phyloP scores from a whole-genome alignment of 2,888 invertebrate species.

The Troilus luridus region DNA sequence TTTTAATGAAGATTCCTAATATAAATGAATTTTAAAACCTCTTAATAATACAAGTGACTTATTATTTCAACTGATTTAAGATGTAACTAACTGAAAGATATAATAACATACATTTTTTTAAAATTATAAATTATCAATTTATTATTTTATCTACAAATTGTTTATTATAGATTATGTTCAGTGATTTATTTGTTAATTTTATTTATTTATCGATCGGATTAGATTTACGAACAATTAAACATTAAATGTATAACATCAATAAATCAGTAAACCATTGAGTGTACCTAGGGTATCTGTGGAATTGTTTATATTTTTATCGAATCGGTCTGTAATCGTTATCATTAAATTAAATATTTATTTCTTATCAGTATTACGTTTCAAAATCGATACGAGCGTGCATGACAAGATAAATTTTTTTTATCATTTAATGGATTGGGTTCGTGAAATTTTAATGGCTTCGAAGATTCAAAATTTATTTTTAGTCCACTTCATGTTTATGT shows the following conservation, averaged over 20 bases:
- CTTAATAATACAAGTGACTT: no score
- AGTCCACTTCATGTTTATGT: neutral
- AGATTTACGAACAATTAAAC: neutral
- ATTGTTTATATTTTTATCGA: neutral
- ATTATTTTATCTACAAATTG: no score
- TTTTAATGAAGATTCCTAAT: no score
- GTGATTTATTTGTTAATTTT: neutral
- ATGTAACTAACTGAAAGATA: no score
- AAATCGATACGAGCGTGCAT: neutral
- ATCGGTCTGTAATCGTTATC: neutral
- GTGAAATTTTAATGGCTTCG: neutral
- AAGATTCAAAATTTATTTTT: neutral
- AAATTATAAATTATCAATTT: no score
- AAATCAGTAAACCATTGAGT: neutral
- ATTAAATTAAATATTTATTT: slow-evolving; percentile 22
- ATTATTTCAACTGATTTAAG: no score
- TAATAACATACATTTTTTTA: no score
- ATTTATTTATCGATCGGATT: neutral
- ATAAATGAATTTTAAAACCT: no score
- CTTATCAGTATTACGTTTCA: neutral
- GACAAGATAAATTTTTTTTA: neutral
- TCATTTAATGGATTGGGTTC: slow-evolving; percentile 1
- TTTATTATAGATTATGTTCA: no score
- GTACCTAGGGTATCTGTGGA: neutral
- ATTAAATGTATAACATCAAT: neutral